phyloP scores from a whole-genome alignment of 2,113 vertebrate genomes.

The Dipodomys merriami region DNA sequence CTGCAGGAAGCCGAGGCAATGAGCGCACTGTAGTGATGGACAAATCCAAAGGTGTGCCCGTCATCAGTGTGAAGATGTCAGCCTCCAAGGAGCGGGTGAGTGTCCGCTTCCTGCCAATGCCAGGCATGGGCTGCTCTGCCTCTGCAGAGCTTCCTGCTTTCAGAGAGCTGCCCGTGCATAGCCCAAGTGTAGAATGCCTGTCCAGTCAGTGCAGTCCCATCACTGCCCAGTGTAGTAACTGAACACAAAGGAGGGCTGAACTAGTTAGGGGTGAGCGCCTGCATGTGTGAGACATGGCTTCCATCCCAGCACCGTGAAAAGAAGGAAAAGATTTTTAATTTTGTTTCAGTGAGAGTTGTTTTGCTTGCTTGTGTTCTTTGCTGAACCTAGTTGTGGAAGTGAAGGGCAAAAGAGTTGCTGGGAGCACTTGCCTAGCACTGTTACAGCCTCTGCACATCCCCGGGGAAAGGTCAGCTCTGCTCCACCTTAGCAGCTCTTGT shows the following conservation, averaged over 20 bases:
- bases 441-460: no score
- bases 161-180: background rate
- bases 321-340: no score
- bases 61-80: slow-evolving; percentile 95
- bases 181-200: background rate
- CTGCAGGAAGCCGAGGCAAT: slow-evolving; percentile 88
- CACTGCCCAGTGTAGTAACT: no score
- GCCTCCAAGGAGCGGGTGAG: slow-evolving; percentile 89
- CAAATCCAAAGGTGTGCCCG: slow-evolving; percentile 98
- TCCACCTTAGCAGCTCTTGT: background rate
- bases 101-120: background rate
- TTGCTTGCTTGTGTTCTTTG: background rate
- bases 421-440: no score
- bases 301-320: background rate
- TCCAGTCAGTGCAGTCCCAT: background rate
- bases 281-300: background rate
- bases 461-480: no score
- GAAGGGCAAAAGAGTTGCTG: no score
- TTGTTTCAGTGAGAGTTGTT: background rate
- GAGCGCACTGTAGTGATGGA: slow-evolving; percentile 99
- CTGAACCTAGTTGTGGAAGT: background rate
- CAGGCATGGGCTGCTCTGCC: no score
- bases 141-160: no score
- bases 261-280: no score
- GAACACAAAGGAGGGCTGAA: no score